Conservation (phyloP, 2,113 vertebrate genomes). For the Chaetura pelagica region DNA sequence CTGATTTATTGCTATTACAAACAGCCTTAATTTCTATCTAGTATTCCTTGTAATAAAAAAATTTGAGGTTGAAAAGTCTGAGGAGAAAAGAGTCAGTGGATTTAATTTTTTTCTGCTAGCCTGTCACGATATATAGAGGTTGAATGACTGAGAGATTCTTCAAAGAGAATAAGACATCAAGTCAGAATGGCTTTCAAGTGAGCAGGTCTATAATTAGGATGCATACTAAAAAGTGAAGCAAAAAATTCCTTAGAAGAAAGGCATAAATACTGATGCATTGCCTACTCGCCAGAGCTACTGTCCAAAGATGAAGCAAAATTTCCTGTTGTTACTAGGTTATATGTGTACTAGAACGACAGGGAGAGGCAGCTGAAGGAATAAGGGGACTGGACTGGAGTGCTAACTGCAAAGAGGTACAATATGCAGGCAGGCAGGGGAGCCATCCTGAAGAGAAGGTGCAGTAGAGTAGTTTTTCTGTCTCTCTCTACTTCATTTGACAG, state of each 20-base stretch:
- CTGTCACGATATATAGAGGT: not conserved
- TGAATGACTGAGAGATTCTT: not conserved
- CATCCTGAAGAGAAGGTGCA: not conserved
- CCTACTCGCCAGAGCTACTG: not conserved
- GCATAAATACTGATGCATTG: not conserved
- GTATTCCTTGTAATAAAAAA: not conserved
- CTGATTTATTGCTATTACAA: not conserved
- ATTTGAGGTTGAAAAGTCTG: not conserved
- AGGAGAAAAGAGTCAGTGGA: not conserved
- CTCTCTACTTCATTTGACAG: not conserved
- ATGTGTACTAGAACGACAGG: not conserved
- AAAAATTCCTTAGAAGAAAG: not conserved
- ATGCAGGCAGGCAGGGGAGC: not conserved
- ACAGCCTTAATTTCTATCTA: not conserved
- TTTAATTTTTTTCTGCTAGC: not conserved
- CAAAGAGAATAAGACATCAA: not conserved
- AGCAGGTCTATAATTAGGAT: not conserved
- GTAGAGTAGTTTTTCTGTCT: not conserved
- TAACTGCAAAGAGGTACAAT: not conserved
- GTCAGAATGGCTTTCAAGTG: not conserved
- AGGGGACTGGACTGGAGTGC: not conserved
- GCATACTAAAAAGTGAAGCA: not conserved
- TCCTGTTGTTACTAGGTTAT: rapidly evolving
- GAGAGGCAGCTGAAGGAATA: not conserved
- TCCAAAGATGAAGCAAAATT: not conserved